Evolutionary conservation across 2,113 vertebrate species (phyloP).

Genomic region (Zosterops borbonicus): DNA sequence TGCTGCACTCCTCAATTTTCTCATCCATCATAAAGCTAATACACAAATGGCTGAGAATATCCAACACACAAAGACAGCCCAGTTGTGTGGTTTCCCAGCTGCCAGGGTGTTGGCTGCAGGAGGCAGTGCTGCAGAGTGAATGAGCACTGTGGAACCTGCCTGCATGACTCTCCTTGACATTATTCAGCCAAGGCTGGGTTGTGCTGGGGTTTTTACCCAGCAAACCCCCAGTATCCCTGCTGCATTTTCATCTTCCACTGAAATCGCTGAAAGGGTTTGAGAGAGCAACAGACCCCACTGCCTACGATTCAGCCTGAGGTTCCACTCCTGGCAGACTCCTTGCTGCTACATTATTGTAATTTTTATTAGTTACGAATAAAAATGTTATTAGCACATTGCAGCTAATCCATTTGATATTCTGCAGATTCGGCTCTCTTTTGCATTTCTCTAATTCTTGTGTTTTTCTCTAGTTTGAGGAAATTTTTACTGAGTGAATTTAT

Average conservation of each 20-base stretch:
- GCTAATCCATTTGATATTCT: neutral
- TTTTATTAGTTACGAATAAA: neutral
- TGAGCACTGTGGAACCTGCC: rapidly evolving
- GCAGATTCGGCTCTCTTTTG: neutral
- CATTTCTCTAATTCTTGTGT: neutral
- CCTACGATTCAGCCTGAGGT: neutral
- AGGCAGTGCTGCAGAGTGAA: neutral
- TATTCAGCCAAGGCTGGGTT: neutral
- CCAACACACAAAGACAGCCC: neutral
- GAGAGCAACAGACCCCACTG: rapidly evolving
- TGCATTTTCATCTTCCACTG: neutral
- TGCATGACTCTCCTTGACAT: neutral
- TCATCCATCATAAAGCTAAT: neutral
- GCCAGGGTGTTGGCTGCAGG: neutral
- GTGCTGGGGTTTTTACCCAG: neutral
- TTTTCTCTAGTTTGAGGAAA: neutral
- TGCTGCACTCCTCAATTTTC: neutral
- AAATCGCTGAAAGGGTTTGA: neutral
- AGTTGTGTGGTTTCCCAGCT: neutral
- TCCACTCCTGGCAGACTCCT: neutral
- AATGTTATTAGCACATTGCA: neutral
- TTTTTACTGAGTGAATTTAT: neutral
- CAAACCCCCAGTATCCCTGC: neutral
- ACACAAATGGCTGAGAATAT: neutral
- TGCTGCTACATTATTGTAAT: neutral